Evolutionary conservation across 2,113 vertebrate species (phyloP).

Genomic region (Oenanthe oenanthe): DNA sequence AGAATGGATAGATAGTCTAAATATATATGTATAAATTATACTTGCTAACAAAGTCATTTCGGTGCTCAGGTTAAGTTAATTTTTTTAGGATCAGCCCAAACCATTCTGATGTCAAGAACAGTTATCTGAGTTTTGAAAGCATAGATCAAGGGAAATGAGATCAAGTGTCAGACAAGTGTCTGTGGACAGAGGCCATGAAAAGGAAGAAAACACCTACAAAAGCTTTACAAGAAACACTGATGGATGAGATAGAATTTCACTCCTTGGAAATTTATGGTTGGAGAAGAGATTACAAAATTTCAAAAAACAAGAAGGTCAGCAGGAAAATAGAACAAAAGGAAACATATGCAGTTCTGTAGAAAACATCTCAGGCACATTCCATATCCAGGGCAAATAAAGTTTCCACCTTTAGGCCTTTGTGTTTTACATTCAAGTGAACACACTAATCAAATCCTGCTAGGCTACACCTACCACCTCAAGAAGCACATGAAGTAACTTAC

Average conservation of each 20-base stretch:
- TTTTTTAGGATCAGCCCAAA: not conserved
- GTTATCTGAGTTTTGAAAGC: not conserved
- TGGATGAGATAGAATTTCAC: not conserved
- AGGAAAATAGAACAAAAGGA: not conserved
- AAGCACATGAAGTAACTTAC: not conserved
- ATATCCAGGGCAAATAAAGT: not conserved
- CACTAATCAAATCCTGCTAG: not conserved
- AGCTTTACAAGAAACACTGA: not conserved
- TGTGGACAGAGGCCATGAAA: not conserved
- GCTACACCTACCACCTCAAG: not conserved
- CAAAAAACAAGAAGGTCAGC: not conserved
- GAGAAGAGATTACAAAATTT: not conserved
- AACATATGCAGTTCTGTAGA: not conserved
- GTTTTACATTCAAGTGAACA: not conserved
- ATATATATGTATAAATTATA: not conserved
- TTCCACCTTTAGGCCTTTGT: not conserved
- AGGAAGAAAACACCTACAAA: not conserved
- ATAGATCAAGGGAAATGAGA: not conserved
- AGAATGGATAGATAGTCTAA: not conserved
- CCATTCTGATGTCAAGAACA: not conserved
- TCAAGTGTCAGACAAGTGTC: not conserved
- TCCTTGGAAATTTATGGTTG: not conserved
- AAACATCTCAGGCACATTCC: not conserved
- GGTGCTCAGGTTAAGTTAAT: not conserved
- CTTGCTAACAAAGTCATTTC: not conserved